Base-by-base conservation (phyloP, 2,888 invertebrate species). In the Drosophila nigricruria region DNA sequence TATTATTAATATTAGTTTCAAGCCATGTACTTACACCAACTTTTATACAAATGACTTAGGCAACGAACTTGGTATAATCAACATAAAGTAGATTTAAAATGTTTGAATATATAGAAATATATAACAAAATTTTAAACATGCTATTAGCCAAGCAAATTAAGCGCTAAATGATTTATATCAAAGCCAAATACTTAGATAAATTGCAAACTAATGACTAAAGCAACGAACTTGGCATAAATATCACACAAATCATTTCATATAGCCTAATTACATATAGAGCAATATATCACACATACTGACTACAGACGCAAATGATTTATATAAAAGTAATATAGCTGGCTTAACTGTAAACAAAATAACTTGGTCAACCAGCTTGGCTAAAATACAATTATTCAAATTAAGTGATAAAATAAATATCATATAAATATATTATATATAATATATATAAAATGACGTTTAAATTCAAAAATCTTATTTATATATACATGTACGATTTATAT, bases 321-420 rank as follows among this genome's bases (percentile, higher is more conserved):
- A 18, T 8, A 10, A 27, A 27, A 5, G 5, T 4, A 25, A 30
- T 30, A 20, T 20, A 16, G 34, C 34, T 16, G 5, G 9, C 3
- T 49, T 32, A 52, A 52, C 50, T 34, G 34, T 34, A 72, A 84
- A 82, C 76, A 65, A 88, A 88, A 89, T 79, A 85, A 89, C 72
- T 88, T 80, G 76, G 64, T 73, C 88, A 74, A 73, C 90, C 67
- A 85, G 89, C 86, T 69, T 69, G 72, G 68, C 43, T 30, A 3
- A 23, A 52, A 23, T 23, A 16, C 3, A 34, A 9, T 49, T 14
- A 49, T 49, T 30, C 18, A 30, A 32, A 49, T 49, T 6, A 20
- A 32, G 6, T 30, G 49, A 6, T 49, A 14, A n/a, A 18, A 30
- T 30, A 30, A 14, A 50, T 50, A 14, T 10, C 10, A 27, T 1